Evolutionary conservation across 35 echinoderm and acorn worm species (phyloP).

Genomic region (Apostichopus parvimensis): DNA sequence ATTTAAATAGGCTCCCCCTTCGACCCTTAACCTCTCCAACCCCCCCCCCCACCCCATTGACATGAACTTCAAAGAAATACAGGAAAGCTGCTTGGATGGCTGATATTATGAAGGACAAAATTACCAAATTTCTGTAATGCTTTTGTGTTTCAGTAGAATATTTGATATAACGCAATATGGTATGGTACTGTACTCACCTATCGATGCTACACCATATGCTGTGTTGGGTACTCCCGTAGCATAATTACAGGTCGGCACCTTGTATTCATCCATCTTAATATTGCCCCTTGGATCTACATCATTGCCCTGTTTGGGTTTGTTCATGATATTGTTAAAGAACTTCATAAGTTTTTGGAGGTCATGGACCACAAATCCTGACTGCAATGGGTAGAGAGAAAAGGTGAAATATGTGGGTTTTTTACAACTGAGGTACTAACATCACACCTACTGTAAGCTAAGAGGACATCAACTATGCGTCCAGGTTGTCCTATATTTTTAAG

Average conservation of each 20-base stretch:
- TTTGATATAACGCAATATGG: no score
- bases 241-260: conserved; percentile 84
- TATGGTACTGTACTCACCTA: conserved; percentile 62
- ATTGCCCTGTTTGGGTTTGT: conserved; percentile 16
- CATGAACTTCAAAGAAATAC: no score
- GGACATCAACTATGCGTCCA: no score
- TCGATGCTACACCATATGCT: conserved; percentile 76
- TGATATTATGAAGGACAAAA: no score
- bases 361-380: conserved; percentile 81
- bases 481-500: no score
- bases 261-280: conserved; percentile 75
- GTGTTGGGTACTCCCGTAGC: conserved; percentile 78
- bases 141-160: no score
- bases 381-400: background rate
- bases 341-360: conserved; percentile 66
- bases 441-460: background rate
- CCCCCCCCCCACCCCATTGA: no score
- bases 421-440: background rate
- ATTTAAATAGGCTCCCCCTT: no score
- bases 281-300: conserved; percentile 34
- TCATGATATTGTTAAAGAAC: conserved; percentile 72
- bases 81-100: no score
- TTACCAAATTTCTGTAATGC: no score
- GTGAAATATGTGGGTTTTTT: no score
- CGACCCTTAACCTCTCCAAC: no score